A percentile compares a stretch with the other conserved stretches of the same genome.
Evolutionary conservation across 2,888 invertebrate species (phyloP).

Genomic region (Acronicta psi): DNA sequence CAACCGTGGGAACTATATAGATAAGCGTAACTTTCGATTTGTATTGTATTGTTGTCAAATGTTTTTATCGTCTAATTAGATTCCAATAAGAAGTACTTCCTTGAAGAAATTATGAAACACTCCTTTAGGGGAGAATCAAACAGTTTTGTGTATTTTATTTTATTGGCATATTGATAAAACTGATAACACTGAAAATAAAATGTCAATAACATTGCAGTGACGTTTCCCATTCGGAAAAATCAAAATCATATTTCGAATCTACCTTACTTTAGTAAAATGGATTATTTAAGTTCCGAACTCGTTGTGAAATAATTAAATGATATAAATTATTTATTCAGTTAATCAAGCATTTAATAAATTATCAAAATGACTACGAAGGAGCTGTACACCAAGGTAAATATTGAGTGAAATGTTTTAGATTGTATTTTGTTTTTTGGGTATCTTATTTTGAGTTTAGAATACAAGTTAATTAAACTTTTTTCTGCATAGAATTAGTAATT

Average conservation of each 20-base stretch:
- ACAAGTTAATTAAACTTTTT: conserved; percentile 27
- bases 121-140: conserved; percentile 35
- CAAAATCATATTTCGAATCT: conserved; percentile 78
- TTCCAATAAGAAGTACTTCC: conserved; percentile 72
- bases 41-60: conserved; percentile 76
- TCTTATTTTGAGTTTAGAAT: conserved; percentile 56
- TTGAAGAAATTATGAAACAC: conserved; percentile 62
- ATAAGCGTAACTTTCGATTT: conserved; percentile 77
- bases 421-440: conserved; percentile 48
- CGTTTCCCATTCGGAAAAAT: conserved; percentile 81
- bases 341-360: conserved; percentile 47
- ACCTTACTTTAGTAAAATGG: conserved; percentile 82
- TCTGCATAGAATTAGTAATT: background rate
- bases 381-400: conserved; percentile 85
- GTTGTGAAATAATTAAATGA: conserved; percentile 77
- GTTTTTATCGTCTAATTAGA: conserved; percentile 70
- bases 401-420: conserved; percentile 46
- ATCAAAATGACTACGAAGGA: conserved; percentile 87
- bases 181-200: conserved; percentile 75
- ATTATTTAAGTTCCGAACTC: conserved; percentile 73
- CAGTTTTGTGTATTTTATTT: conserved; percentile 29
- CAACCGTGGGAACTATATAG: conserved; percentile 74
- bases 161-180: conserved; percentile 61
- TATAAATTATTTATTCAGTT: conserved; percentile 53
- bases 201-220: conserved; percentile 82